Evolutionary conservation across 2,797 vertebrate genomes (phyloP).

Genomic region (Karalla daura): DNA sequence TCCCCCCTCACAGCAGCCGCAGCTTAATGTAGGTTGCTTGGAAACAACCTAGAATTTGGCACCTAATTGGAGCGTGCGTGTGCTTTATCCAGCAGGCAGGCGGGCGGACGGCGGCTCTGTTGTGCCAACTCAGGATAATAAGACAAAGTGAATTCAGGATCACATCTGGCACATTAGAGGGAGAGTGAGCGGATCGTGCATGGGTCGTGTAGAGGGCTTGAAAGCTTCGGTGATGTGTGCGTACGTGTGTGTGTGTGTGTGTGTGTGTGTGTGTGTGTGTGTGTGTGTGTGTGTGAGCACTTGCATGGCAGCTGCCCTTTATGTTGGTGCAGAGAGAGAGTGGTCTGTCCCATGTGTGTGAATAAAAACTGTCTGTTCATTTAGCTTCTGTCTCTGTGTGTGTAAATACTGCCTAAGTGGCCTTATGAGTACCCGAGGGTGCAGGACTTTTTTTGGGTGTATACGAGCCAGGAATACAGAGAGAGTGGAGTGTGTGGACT

Average conservation of each 20-base stretch:
- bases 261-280: no score
- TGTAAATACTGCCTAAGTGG: conserved; percentile 23
- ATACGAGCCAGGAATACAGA: conserved; percentile 14
- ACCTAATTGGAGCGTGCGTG: conserved; percentile 57
- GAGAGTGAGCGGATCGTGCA: not conserved
- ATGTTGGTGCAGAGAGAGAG: not conserved
- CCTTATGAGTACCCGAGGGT: conserved; percentile 12
- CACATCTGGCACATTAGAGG: conserved; percentile 48
- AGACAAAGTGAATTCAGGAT: conserved; percentile 63
- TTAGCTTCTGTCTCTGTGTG: not conserved
- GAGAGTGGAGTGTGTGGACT: conserved; percentile 28
- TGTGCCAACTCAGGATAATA: conserved; percentile 62
- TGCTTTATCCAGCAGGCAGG: conserved; percentile 27
- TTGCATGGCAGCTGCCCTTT: no score
- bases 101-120: conserved; percentile 39
- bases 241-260: not conserved
- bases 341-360: not conserved
- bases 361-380: not conserved
- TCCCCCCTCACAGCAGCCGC: conserved; percentile 54
- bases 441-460: not conserved
- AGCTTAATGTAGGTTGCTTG: conserved; percentile 76
- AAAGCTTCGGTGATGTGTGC: conserved; percentile 16
- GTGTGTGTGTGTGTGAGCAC: no score
- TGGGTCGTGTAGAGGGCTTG: conserved; percentile 15
- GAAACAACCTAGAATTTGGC: conserved; percentile 73